Percentiles rank a stretch among this genome's conserved stretches.
Conservation (phyloP, 2,113 vertebrate species). For the Plecotus auritus region DNA sequence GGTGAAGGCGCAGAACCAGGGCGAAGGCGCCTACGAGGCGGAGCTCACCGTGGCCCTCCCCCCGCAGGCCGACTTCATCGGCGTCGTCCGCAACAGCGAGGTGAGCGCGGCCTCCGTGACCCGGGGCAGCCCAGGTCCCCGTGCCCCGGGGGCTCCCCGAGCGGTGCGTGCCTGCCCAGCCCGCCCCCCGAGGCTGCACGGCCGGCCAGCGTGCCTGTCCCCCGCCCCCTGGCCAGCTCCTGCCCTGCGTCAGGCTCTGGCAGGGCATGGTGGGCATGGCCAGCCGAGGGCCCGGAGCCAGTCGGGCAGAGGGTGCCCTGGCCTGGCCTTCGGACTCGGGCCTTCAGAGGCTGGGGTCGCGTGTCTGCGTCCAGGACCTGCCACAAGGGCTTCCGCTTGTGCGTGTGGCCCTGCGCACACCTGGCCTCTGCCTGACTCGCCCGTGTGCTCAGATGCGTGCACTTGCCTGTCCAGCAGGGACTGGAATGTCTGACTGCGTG, state of each 20-base stretch:
- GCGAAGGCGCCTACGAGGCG: constrained; percentile 97
- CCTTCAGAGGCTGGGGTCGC: background rate
- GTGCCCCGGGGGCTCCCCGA: no score
- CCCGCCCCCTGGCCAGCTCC: no score
- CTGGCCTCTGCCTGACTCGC: background rate
- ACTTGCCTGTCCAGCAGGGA: constrained; percentile 4
- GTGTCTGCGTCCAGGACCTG: background rate
- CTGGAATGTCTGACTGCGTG: background rate
- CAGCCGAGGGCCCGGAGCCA: no score
- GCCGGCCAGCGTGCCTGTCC: no score
- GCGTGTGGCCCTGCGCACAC: background rate
- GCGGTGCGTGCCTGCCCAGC: no score
- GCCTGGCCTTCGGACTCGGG: no score
- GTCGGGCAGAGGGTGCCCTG: no score
- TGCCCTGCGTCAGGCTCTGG: no score
- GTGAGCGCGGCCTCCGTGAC: constrained; percentile 74
- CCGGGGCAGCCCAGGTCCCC: no score
- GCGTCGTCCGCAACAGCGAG: constrained; percentile 90
- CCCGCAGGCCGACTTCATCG: constrained; percentile 93
- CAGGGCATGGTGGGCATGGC: no score
- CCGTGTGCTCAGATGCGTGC: background rate
- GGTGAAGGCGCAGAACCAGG: constrained; percentile 89
- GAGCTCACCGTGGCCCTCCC: constrained; percentile 91
- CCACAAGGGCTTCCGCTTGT: background rate
- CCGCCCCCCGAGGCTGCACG: no score